Evolutionary conservation across 2,113 vertebrate species (phyloP).

Genomic region (Papio anubis): DNA sequence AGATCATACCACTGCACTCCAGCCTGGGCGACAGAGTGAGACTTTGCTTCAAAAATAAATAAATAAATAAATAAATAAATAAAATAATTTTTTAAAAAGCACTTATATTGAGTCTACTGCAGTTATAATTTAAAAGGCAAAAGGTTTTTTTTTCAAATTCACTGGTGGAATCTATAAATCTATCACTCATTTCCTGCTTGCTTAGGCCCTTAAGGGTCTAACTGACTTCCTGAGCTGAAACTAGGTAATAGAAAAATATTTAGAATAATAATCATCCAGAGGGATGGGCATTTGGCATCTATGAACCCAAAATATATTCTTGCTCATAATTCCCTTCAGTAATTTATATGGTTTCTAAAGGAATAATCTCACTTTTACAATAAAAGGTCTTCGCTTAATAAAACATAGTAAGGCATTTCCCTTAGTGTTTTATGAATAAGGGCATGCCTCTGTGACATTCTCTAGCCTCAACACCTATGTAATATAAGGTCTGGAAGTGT

Average conservation of each 20-base stretch:
- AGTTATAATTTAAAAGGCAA: constrained; percentile 42
- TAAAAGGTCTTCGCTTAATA: constrained; percentile 26
- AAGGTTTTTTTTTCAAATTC: constrained; percentile 40
- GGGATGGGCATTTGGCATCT: constrained; percentile 38
- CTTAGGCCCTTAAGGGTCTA: constrained; percentile 53
- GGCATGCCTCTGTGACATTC: not conserved
- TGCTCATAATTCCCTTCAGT: constrained; percentile 18
- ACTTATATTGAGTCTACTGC: not conserved
- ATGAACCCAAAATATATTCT: not conserved
- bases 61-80: no score
- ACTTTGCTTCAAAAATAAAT: no score
- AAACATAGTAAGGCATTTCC: not conserved
- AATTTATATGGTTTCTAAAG: not conserved
- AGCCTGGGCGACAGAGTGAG: no score
- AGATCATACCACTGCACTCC: no score
- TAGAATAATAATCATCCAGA: constrained; percentile 33
- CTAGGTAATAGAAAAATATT: constrained; percentile 68
- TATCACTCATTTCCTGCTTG: constrained; percentile 59
- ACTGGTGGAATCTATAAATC: constrained; percentile 28
- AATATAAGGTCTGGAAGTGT: not conserved
- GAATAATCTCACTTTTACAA: not conserved
- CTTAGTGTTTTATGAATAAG: not conserved
- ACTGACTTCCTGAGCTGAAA: constrained; percentile 52
- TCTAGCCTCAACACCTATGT: not conserved
- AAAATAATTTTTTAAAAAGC: not conserved